Evolutionary conservation across 2,113 vertebrate genomes (phyloP).

Genomic region (Chauna torquata): DNA sequence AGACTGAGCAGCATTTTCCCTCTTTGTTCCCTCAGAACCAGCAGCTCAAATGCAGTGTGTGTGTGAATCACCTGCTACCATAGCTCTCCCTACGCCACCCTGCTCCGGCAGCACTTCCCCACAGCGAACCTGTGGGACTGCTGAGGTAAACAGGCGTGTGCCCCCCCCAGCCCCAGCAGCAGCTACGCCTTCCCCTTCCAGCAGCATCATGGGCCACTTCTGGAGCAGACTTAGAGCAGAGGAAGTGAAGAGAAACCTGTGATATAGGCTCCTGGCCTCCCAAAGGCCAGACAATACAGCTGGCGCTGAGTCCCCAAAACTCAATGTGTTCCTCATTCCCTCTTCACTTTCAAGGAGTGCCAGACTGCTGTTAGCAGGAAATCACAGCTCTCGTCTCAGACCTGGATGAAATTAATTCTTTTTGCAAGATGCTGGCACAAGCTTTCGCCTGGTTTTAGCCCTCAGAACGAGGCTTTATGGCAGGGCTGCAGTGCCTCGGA

Average conservation of each 20-base stretch:
- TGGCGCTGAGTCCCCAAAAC: background rate
- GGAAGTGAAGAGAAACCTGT: background rate
- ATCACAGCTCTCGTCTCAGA: background rate
- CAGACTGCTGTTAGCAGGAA: background rate
- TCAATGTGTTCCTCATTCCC: rapidly evolving
- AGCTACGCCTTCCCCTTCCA: background rate
- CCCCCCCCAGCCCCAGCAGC: background rate
- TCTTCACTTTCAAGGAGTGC: background rate
- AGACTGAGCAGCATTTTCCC: background rate
- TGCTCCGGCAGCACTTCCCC: background rate
- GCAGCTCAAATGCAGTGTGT: background rate
- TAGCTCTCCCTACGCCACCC: background rate
- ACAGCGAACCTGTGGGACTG: rapidly evolving
- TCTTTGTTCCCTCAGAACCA: background rate
- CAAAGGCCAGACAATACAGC: background rate
- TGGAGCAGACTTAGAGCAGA: background rate
- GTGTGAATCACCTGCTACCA: background rate
- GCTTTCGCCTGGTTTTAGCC: background rate
- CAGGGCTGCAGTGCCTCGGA: background rate
- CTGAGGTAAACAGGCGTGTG: rapidly evolving
- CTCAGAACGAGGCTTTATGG: background rate
- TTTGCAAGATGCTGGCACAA: background rate
- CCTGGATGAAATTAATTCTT: background rate
- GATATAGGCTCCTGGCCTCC: background rate
- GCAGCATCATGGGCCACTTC: background rate